These are phyloP conservation scores for Montifringilla adamsi DNA, from an alignment of 2,113 vertebrate genomes.

Conservation along the genomic window DNA sequence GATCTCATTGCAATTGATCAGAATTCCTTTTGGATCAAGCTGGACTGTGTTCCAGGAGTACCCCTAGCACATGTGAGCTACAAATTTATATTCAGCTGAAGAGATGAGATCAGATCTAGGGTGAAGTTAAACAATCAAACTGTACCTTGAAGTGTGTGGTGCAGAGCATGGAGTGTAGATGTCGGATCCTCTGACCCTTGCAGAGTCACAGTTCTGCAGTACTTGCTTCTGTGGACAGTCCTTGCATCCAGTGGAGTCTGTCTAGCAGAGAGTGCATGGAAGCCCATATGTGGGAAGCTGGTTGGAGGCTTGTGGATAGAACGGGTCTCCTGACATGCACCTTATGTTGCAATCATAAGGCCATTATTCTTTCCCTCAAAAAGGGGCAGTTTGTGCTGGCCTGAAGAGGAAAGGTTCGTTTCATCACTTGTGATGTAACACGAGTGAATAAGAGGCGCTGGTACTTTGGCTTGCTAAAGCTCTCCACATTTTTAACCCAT, in stretches of 20 bases:
- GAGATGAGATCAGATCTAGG: background rate
- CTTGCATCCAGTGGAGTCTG: fast-evolving
- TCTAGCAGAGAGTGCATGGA: background rate
- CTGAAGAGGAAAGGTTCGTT: constrained; percentile 13
- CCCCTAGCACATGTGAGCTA: background rate
- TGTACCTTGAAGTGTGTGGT: fast-evolving
- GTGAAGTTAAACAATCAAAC: background rate
- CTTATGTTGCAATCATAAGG: background rate
- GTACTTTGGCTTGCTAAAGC: constrained; percentile 8
- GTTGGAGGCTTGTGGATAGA: background rate
- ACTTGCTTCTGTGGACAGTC: background rate
- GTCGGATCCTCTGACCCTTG: background rate
- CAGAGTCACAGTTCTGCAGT: fast-evolving
- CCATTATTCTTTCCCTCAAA: constrained; percentile 14
- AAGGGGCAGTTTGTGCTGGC: constrained; percentile 12
- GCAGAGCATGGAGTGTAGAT: fast-evolving
- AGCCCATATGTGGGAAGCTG: background rate
- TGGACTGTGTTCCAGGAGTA: background rate
- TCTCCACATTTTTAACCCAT: constrained; percentile 64
- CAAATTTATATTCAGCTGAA: background rate
- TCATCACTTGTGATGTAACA: background rate
- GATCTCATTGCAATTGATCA: background rate
- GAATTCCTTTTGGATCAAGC: background rate
- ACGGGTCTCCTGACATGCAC: background rate
- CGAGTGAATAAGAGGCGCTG: background rate